Conservation (phyloP, 2,888 invertebrate species). For the Trichacis sp. region DNA sequence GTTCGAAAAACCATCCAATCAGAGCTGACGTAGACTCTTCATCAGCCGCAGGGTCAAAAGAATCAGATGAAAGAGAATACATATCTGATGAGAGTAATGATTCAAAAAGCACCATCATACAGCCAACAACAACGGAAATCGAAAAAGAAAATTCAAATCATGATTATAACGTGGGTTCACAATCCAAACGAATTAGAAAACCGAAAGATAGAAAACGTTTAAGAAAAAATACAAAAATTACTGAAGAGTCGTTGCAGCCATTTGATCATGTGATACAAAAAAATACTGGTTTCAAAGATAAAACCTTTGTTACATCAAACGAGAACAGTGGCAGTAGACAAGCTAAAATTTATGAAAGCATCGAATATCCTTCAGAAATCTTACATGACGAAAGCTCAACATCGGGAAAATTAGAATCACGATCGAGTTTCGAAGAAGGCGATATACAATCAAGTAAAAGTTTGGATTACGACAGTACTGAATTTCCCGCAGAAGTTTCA, state of each 20-base stretch:
- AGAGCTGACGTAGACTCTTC: no score
- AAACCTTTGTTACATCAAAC: slow-evolving; percentile 14
- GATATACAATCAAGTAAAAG: no score
- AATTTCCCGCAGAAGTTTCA: slow-evolving; percentile 12
- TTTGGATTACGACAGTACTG: not conserved
- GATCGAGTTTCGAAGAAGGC: no score
- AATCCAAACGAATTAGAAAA: no score
- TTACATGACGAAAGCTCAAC: no score
- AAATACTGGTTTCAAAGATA: slow-evolving; percentile 20
- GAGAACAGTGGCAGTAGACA: slow-evolving; percentile 8
- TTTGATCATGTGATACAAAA: not conserved
- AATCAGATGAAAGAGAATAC: not conserved
- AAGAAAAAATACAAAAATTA: no score
- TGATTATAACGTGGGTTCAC: no score
- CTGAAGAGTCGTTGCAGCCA: not conserved
- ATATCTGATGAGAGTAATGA: not conserved
- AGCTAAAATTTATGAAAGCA: not conserved
- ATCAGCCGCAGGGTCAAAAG: no score
- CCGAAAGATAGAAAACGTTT: no score
- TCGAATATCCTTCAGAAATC: not conserved
- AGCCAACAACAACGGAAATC: not conserved
- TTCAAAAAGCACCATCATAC: not conserved
- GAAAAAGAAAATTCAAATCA: not conserved
- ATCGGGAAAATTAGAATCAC: slow-evolving; percentile 12
- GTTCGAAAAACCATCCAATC: no score